These are phyloP conservation scores for Nymphalis c-album DNA, from an alignment of 2,888 invertebrate genomes.

Conservation along the genomic window DNA sequence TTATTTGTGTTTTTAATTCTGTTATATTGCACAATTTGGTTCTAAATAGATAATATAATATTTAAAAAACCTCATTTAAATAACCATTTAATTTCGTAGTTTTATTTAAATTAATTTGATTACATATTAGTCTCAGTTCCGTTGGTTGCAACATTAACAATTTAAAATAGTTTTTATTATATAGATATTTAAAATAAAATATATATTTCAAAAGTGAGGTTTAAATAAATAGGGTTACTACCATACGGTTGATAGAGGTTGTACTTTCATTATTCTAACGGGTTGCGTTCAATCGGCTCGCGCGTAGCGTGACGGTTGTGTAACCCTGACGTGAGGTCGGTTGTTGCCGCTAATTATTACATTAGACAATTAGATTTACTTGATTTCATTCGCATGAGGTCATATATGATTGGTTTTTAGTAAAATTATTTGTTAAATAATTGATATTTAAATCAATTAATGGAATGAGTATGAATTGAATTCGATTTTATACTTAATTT, in stretches of 20 bases:
- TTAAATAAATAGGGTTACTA: slow-evolving; percentile 14
- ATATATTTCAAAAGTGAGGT: too few species aligned
- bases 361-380: slow-evolving; percentile 36
- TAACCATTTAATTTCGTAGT: neutral
- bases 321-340: slow-evolving; percentile 55
- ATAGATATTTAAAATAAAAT: too few species aligned
- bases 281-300: slow-evolving; percentile 41
- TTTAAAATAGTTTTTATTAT: neutral
- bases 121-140: neutral
- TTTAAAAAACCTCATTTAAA: too few species aligned
- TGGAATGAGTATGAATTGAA: too few species aligned
- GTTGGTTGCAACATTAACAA: neutral
- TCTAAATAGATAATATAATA: too few species aligned
- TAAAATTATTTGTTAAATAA: slow-evolving; percentile 7
- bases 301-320: slow-evolving; percentile 57
- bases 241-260: slow-evolving; percentile 39
- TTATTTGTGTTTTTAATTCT: too few species aligned
- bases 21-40: too few species aligned
- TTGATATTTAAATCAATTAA: neutral
- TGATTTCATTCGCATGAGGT: slow-evolving; percentile 36
- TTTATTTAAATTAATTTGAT: neutral
- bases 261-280: slow-evolving; percentile 60
- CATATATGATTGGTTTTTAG: slow-evolving; percentile 19
- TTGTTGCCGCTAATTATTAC: slow-evolving; percentile 36
- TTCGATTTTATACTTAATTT: too few species aligned